Base-by-base conservation (phyloP, 2,888 invertebrate genomes). In the Teinopalpus imperialis region DNA sequence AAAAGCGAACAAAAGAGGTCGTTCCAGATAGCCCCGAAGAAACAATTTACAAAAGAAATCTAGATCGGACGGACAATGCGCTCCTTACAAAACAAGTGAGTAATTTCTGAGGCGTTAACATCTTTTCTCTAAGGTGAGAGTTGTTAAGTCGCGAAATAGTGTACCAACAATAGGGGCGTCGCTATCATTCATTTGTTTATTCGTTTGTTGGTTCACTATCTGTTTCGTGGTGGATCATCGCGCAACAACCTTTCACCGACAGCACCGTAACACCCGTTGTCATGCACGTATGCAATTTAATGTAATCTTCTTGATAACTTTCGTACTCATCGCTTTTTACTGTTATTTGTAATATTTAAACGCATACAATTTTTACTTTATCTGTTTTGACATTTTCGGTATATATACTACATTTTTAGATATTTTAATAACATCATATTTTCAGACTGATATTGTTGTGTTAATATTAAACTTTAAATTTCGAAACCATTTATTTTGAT, bases 21-120 rank as follows among this genome's bases (percentile, higher is more conserved):
- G 57, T 48, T 43, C 48, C 54, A 64, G 70, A 74, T 75, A 72
- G 66, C 63, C 61, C 57, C 37, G 54, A 57, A 61, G 63, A 68
- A 68, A 68, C 69, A 66, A 62, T 61, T 56, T 63, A 62, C 65
- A 57, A 52, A 74, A 69, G 72, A 66, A 70, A 83, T 86, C 83
- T 83, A 82, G 83, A 85, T 83, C 75, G 74, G 58, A 66, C 75
- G 75, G 74, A 82, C 86, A 85, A 83, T 81, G 75, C 63, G 60
- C 66, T 76, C 64, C 76, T 85, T 81, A 79, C 78, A 77, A 81
- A 81, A 80, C 77, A 70, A 60, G 72, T 71, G 71, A 69, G 77
- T 74, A 76, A 77, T 78, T 78, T 78, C 71, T 70, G 66, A 66
- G 59, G 69, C 71, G 72, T 79, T 75, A 71, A 74, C 69, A 70